phyloP scores from a whole-genome alignment of 1,140 invertebrate species.

The Drosophila rufa region DNA sequence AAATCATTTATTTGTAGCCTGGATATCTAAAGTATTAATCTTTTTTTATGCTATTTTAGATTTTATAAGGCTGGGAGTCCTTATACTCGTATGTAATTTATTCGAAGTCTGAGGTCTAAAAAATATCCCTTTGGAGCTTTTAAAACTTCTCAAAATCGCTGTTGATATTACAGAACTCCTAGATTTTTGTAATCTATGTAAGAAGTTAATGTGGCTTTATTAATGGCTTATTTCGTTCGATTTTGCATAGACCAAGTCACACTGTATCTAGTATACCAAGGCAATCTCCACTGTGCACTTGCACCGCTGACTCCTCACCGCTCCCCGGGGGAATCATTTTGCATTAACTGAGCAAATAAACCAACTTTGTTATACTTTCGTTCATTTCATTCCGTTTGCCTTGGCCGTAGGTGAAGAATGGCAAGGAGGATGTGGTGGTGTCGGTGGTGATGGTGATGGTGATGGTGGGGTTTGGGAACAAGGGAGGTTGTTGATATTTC shows the following conservation, averaged over 20 bases:
- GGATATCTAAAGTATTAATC: no score
- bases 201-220: no score
- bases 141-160: no score
- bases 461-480: background rate
- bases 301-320: constrained; percentile 35
- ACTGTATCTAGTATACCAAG: constrained; percentile 9
- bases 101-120: no score
- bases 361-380: constrained; percentile 84
- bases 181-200: no score
- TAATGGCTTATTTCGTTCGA: no score
- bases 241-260: background rate
- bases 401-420: constrained; percentile 57
- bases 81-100: no score
- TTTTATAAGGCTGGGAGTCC: no score
- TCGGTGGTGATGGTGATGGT: background rate
- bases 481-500: constrained; percentile 57
- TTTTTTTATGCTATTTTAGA: no score
- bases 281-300: constrained; percentile 31
- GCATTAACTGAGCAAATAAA: constrained; percentile 82
- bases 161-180: no score
- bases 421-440: constrained; percentile 2
- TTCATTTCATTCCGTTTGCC: constrained; percentile 77
- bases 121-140: no score
- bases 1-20: background rate
- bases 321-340: constrained; percentile 77